Base-by-base conservation (phyloP, 1,140 invertebrate genomes). In the Pseudoatta argentina region DNA sequence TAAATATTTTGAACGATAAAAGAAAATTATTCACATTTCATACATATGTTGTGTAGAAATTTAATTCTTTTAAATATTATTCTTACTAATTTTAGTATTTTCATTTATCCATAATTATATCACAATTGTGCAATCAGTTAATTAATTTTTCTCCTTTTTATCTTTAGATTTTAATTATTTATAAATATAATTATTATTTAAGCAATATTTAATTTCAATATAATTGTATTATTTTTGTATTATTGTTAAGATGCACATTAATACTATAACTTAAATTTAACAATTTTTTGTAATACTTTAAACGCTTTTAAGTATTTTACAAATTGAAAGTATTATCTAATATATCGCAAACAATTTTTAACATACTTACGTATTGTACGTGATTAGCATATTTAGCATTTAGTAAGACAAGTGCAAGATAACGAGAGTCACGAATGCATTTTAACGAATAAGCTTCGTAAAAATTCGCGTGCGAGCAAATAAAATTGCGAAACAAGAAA, bases 391-490 rank as follows among this genome's bases (percentile, higher is more conserved):
- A 71, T 71, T 71, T 69, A 21, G 6, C 18, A 21, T 78, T 67
- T 79, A 55, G 4, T 6, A 78, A 78, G 59, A 64, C 57, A 79
- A 53, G 61, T 30, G 24, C 24, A 53, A 39, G 63, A 79, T 79
- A 79, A 79, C 27, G n/a, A 48, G 3, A 4, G 30, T 39, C 18
- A 12, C 8, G 10, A 48, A 14, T 21, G n/a, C 14, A 8, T 2
- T 27, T 63, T n/a, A 44, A 18, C 34, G 27, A 24, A 78, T 67
- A 78, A 48, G 14, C 18, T 39, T 69, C 0, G 27, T 10, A 18
- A 67, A 79, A 34, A 24, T 79, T 34, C 30, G 0, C 4, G 21
- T 1, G 30, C 2, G 53, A 79, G 14, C 14, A 18, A 79, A 69
- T 79, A 8, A 55, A 79, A 18, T 12, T 39, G 12, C 16, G 12